Base-by-base conservation (phyloP, 2,797 vertebrate species). In the Gymnoscopelus braueri region DNA sequence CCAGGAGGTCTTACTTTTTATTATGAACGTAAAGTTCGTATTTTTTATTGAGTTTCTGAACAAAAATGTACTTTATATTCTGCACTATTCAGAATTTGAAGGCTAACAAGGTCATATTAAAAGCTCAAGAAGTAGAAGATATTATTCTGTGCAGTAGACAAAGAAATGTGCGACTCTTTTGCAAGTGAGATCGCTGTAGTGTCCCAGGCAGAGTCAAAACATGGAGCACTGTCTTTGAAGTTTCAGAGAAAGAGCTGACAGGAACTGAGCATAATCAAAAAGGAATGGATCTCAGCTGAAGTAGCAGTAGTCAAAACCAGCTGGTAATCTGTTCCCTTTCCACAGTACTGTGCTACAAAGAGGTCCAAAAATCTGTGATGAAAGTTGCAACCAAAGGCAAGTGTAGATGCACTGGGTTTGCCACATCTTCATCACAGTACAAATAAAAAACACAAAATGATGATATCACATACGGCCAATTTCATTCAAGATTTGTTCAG, bases 221-320 rank as follows among this genome's bases (percentile, higher is more conserved):
- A 51, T 69, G 69, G 72, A 68, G 9, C 55, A 56, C 11, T 10
- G 54, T 9, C 4, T 59, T 53, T 32, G 6, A 60, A 67, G 67
- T 35, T 63, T 58, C 15, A 54, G 29, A 61, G 79, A 79, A 79
- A 84, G 55, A 83, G 63, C 70, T 11, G 72, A 81, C 68, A 57
- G 64, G 69, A 83, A 75, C 74, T 4, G 75, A 66, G 65, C 54
- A 69, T 64, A 63, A 80, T 71, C n/a, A 80, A 82, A 83, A 59
- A 59, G 65, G 65, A 85, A 75, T 71, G 63, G 60, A 52, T 35
- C 62, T 75, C 59, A 11, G 48, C 52, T 73, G 52, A 81, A 79
- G 15, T 61, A 66, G 52, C 50, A 49, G 65, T 15, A 32, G 39
- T 6, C 61, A 3, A 15, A 48, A 54, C 57, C 32, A 55, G 32